These are phyloP conservation scores for Timema podura DNA, from an alignment of 2,888 invertebrate genomes.

Conservation along the genomic window DNA sequence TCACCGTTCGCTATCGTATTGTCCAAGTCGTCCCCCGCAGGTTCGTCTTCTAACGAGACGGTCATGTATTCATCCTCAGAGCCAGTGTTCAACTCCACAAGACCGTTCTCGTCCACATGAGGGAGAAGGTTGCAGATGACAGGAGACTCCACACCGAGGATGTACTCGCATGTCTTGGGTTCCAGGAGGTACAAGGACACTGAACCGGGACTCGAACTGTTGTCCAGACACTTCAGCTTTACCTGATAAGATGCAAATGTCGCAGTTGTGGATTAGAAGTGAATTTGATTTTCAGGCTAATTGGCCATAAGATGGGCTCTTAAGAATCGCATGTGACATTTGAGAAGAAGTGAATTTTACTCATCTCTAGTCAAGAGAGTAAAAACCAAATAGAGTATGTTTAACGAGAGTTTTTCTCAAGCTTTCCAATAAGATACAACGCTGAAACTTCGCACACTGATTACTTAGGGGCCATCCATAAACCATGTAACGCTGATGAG, in stretches of 20 bases:
- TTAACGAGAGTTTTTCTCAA: too few species aligned
- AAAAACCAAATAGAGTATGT: not conserved
- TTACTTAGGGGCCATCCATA: too few species aligned
- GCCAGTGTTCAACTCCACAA: slow-evolving; percentile 44
- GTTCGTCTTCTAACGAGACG: slow-evolving; percentile 26
- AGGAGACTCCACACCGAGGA: slow-evolving; percentile 90
- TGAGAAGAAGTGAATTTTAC: too few species aligned
- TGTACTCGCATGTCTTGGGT: slow-evolving; percentile 89
- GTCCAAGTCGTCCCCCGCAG: slow-evolving; percentile 37
- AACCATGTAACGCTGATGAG: too few species aligned
- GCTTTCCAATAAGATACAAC: too few species aligned
- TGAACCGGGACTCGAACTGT: slow-evolving; percentile 68
- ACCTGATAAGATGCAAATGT: slow-evolving; percentile 50
- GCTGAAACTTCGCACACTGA: too few species aligned
- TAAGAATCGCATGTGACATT: too few species aligned
- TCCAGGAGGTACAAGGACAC: slow-evolving; percentile 87
- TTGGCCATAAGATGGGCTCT: too few species aligned
- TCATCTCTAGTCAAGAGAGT: not conserved
- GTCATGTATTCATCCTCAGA: slow-evolving; percentile 25
- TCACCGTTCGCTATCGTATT: slow-evolving; percentile 33
- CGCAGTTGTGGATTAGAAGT: too few species aligned
- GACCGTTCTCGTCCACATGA: slow-evolving; percentile 75
- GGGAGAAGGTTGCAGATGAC: slow-evolving; percentile 82
- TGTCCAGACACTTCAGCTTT: slow-evolving; percentile 71
- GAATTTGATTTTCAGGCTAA: too few species aligned